Evolutionary conservation across 1,140 invertebrate species (phyloP).

Genomic region (Nephila pilipes): DNA sequence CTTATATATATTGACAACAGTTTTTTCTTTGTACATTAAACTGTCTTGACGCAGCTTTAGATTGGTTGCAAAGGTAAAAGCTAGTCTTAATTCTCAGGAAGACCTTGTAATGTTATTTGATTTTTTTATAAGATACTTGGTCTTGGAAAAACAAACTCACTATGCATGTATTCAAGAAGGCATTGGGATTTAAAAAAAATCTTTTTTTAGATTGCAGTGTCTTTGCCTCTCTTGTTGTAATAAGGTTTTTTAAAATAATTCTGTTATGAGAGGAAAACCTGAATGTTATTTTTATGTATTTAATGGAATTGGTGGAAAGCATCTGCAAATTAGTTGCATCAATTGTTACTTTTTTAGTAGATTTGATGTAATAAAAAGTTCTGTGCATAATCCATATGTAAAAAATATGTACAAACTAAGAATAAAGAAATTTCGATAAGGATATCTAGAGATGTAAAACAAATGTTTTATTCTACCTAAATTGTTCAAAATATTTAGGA

Average conservation of each 20-base stretch:
- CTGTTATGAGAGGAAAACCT: background rate
- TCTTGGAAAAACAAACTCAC: conserved; percentile 30
- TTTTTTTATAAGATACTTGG: conserved; percentile 21
- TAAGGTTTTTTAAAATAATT: conserved; percentile 1
- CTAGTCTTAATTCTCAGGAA: conserved; percentile 75
- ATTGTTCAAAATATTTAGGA: background rate
- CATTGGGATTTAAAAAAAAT: background rate
- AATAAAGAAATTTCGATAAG: background rate
- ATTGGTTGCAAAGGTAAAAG: conserved; percentile 69
- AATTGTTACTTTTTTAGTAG: conserved; percentile 4
- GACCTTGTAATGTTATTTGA: conserved; percentile 48
- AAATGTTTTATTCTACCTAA: background rate
- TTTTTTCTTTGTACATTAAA: conserved; percentile 54
- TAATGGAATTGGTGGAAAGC: background rate
- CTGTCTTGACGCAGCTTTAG: conserved; percentile 71
- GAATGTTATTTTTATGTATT: conserved; percentile 30
- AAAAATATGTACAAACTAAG: conserved; percentile 2
- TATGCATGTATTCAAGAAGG: conserved; percentile 20
- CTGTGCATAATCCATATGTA: background rate
- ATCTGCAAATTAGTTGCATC: background rate
- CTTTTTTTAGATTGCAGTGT: background rate
- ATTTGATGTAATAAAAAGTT: background rate
- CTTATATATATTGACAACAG: conserved; percentile 47
- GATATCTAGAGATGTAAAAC: background rate
- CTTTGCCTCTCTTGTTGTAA: background rate